A percentile compares a stretch with the other conserved stretches of the same genome.
Conservation (phyloP, 2,797 vertebrate species). For the Eulemur albifrons region DNA sequence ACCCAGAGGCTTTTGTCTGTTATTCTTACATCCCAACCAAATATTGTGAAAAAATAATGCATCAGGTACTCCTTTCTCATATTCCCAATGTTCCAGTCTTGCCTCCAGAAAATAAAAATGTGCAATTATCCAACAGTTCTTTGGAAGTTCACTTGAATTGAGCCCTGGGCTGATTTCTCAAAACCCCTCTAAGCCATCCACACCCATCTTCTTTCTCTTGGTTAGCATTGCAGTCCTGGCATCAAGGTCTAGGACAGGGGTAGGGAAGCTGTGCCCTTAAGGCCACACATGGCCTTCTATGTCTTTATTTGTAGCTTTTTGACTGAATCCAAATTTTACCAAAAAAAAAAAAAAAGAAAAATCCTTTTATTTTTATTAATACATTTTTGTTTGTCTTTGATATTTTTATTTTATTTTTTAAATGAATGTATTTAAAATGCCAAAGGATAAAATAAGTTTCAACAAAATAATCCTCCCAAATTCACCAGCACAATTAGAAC, state of each 20-base stretch:
- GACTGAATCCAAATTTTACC: neutral
- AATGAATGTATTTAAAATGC: neutral
- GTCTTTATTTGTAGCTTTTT: neutral
- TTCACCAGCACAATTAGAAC: neutral
- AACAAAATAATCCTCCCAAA: neutral
- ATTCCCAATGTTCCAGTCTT: neutral
- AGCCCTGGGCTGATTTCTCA: neutral
- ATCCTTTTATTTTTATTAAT: neutral
- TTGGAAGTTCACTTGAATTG: neutral
- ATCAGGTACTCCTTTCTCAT: neutral
- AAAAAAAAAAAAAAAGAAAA: too few relatives aligned
- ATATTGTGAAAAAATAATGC: slow-evolving; percentile 48
- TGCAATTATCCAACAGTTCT: neutral
- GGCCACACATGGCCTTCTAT: neutral
- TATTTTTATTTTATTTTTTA: neutral
- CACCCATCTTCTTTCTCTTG: neutral
- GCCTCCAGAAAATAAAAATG: slow-evolving; percentile 31
- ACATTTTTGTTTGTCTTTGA: neutral
- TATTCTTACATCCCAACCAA: slow-evolving; percentile 51
- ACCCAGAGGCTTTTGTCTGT: slow-evolving; percentile 52
- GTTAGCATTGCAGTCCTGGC: neutral
- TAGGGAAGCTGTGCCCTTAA: too few relatives aligned
- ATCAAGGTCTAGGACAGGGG: neutral
- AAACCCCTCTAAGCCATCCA: neutral
- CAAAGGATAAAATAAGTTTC: neutral